phyloP scores from a whole-genome alignment of 2,113 vertebrate species.

The Girardinichthys multiradiatus region DNA sequence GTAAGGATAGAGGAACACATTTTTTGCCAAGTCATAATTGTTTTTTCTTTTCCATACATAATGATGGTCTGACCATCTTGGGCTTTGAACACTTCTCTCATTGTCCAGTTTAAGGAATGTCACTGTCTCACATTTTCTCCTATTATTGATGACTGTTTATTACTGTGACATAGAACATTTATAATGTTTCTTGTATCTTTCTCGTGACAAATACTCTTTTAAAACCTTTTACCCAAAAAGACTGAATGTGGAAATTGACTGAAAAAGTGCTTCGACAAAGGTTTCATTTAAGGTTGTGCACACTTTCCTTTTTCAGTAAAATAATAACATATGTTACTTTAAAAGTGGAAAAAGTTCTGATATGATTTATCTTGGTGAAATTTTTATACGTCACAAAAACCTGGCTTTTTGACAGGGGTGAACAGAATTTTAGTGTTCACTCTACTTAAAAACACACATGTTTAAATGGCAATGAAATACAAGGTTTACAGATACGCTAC shows the following conservation, averaged over 20 bases:
- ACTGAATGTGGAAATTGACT: too few relatives aligned
- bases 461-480: background rate
- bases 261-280: too few relatives aligned
- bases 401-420: too few relatives aligned
- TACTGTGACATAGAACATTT: too few relatives aligned
- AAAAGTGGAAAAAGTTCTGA: background rate
- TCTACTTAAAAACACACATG: background rate
- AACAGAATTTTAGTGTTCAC: background rate
- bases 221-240: too few relatives aligned
- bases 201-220: background rate
- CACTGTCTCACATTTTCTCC: too few relatives aligned
- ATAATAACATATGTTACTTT: background rate
- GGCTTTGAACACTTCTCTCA: background rate
- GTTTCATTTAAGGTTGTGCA: background rate
- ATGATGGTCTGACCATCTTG: background rate
- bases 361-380: background rate
- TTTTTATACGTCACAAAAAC: background rate
- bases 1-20: too few relatives aligned
- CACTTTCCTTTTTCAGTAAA: background rate
- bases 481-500: too few relatives aligned
- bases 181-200: background rate
- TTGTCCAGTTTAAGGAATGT: too few relatives aligned
- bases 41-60: too few relatives aligned
- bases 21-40: too few relatives aligned
- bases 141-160: too few relatives aligned